These are phyloP conservation scores for Gryllus bimaculatus DNA, from an alignment of 1,140 invertebrate species.

Conservation along the genomic window DNA sequence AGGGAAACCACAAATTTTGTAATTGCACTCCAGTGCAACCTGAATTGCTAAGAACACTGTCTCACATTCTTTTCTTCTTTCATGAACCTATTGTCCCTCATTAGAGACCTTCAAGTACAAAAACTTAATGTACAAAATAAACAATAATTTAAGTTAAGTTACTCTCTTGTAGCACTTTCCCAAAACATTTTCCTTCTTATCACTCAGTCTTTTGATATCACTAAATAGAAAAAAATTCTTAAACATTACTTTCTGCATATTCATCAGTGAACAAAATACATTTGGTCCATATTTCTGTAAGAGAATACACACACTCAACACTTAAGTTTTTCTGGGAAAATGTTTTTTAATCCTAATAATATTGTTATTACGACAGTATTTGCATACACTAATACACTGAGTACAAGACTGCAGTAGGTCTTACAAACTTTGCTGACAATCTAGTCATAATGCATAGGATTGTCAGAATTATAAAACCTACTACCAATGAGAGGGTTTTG, in stretches of 20 bases:
- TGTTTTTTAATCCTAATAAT: background rate
- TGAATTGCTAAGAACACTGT: background rate
- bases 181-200: slow-evolving; percentile 6
- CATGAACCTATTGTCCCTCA: background rate
- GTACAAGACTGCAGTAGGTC: background rate
- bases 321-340: slow-evolving; percentile 9
- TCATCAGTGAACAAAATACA: slow-evolving; percentile 9
- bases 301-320: slow-evolving; percentile 16
- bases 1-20: background rate
- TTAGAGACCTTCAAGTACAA: background rate
- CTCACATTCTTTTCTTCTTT: background rate
- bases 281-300: slow-evolving; percentile 9
- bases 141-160: slow-evolving; percentile 13
- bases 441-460: background rate
- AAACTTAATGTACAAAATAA: slow-evolving; percentile 9
- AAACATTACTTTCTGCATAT: background rate
- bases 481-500: slow-evolving; percentile 13
- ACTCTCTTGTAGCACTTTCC: background rate
- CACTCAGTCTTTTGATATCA: slow-evolving; percentile 14
- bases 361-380: background rate
- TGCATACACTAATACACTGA: background rate
- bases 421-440: background rate
- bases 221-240: slow-evolving; percentile 9
- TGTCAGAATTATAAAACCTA: slow-evolving; percentile 11
- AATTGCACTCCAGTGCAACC: background rate